Percentiles rank a stretch among this genome's conserved stretches.
Conservation (phyloP, 2,113 vertebrate species). For the Trematocara nigrifrons region DNA sequence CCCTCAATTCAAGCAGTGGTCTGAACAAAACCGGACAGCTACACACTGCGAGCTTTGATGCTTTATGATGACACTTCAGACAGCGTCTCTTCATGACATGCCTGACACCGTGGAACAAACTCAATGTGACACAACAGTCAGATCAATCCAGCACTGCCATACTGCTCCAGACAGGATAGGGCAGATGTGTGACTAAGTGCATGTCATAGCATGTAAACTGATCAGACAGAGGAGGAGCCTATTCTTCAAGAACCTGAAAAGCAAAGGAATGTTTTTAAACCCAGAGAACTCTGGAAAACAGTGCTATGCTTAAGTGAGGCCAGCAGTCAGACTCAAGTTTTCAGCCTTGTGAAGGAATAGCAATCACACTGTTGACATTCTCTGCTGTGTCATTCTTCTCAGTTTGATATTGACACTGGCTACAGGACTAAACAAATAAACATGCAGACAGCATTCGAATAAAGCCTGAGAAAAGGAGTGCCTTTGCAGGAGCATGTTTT, state of each 20-base stretch:
- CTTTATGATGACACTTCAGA: conserved; percentile 5
- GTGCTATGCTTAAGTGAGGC: neutral
- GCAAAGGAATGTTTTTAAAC: neutral
- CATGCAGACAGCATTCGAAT: neutral
- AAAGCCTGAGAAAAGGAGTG: neutral
- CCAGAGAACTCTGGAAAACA: neutral
- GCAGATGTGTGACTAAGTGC: neutral
- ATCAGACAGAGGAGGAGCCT: neutral
- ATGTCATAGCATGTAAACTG: neutral
- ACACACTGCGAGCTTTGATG: neutral
- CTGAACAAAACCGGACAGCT: neutral
- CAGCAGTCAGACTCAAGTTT: neutral
- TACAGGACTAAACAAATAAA: neutral
- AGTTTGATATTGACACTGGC: neutral
- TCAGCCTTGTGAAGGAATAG: neutral
- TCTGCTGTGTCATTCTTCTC: neutral
- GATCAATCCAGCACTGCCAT: conserved; percentile 14
- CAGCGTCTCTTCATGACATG: neutral
- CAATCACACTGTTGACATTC: neutral
- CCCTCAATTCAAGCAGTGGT: neutral
- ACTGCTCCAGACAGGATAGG: neutral
- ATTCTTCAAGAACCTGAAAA: neutral
- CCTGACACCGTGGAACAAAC: conserved; percentile 35
- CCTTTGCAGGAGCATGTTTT: neutral
- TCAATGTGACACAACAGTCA: conserved; percentile 19